Evolutionary conservation across 2,888 invertebrate genomes (phyloP), one percentile per base, ranked within the genome.

Genomic region (Ectropis crepuscularia): DNA sequence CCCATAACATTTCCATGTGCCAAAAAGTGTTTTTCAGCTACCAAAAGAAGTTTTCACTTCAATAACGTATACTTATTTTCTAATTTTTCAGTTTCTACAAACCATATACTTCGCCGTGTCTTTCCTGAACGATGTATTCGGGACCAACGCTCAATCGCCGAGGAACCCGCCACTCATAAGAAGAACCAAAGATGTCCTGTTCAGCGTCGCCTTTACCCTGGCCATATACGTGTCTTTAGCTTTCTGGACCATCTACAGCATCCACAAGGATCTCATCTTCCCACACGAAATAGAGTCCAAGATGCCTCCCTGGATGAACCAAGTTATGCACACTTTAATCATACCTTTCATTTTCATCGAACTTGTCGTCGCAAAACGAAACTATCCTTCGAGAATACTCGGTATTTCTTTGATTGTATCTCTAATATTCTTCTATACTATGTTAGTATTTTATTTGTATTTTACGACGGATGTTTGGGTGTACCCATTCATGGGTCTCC

Each of bases 281-380:
- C 98, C 98, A 0, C 95, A 94, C 74, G 94, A 94, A 5, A 83
- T 98, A 57, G 98, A 97, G 78, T 89, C 93, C n/a, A 95, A 95
- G 61, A 96, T 98, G 75, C 98, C 99, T 2, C 85, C 85, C 39
- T 98, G 98, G 98, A 86, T 98, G 37, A 99, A 99, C 83, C 98
- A 98, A 81, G 90, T 96, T 0, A 95, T 97, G 94, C 98, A 98
- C 85, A 97, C 98, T 0, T 94, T 96, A 70, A 96, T 98, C 58
- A 91, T 96, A 74, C 91, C 97, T 0, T 96, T 97, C 72, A 95
- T 96, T 10, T 69, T 96, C 0, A 75, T 97, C 53, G 98, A 98
- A 87, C 92, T 96, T 81, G 85, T 95, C 37, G 89, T 95, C 0
- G 94, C 96, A 0, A 95, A 95, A 73, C 95, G 96, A 70, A 93